Conservation (phyloP, 2,888 invertebrate genomes). For the Caenorhabditis sp. region DNA sequence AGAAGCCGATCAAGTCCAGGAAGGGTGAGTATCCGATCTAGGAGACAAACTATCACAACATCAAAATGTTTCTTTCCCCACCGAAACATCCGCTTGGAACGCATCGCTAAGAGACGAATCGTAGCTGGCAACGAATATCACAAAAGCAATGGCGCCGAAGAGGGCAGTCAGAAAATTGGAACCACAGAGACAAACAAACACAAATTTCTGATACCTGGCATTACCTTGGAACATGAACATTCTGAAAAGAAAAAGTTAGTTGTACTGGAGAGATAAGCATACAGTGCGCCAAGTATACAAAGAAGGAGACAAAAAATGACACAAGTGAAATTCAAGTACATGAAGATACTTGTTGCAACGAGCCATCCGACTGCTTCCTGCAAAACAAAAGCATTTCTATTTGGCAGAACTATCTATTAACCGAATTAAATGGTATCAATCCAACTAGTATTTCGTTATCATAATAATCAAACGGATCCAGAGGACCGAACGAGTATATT, state of each 20-base stretch:
- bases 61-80: slow-evolving; percentile 4
- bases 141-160: slow-evolving; percentile 50
- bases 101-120: slow-evolving; percentile 10
- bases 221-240: slow-evolving; percentile 46
- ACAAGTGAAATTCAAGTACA: slow-evolving; percentile 55
- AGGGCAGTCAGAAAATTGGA: slow-evolving; percentile 34
- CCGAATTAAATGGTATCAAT: slow-evolving; percentile 42
- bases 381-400: not conserved
- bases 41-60: slow-evolving; percentile 22
- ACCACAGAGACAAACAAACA: slow-evolving; percentile 28
- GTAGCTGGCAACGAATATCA: slow-evolving; percentile 53
- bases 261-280: not conserved
- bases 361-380: slow-evolving; percentile 37
- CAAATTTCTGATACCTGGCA: slow-evolving; percentile 39
- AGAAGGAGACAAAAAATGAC: slow-evolving; percentile 19
- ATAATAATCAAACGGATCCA: slow-evolving; percentile 2
- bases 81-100: slow-evolving; percentile 38
- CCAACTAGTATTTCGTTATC: slow-evolving; percentile 34
- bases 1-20: slow-evolving; percentile 49
- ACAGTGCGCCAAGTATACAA: slow-evolving; percentile 31
- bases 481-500: not conserved
- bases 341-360: slow-evolving; percentile 51
- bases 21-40: slow-evolving; percentile 62
- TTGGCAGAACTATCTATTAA: not conserved
- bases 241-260: slow-evolving; percentile 6